These are phyloP conservation scores for Drosophila colorata DNA, from an alignment of 2,888 invertebrate genomes.

Conservation along the genomic window DNA sequence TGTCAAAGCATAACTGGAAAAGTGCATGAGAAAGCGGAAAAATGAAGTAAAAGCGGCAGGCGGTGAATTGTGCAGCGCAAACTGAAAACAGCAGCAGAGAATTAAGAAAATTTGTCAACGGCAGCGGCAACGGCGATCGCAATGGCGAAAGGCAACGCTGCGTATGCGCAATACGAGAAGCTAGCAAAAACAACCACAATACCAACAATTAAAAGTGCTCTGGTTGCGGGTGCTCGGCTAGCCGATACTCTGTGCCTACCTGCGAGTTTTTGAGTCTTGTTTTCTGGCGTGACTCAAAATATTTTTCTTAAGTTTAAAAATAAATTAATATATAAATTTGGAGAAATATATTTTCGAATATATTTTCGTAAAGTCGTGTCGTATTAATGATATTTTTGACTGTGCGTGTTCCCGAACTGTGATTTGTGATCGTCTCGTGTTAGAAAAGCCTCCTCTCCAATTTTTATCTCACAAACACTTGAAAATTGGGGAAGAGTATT, in stretches of 20 bases:
- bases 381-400: too few relatives aligned
- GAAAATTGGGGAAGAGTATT: too few relatives aligned
- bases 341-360: too few relatives aligned
- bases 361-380: too few relatives aligned
- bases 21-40: constrained; percentile 35
- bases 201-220: background rate
- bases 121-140: background rate
- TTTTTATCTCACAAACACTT: too few relatives aligned
- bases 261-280: too few relatives aligned
- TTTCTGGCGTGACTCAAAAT: too few relatives aligned
- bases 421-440: too few relatives aligned
- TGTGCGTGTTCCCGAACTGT: too few relatives aligned
- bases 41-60: constrained; percentile 11
- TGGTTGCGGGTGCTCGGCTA: background rate
- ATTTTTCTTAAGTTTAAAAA: too few relatives aligned
- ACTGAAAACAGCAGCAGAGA: constrained; percentile 7
- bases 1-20: constrained; percentile 48
- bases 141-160: constrained; percentile 24
- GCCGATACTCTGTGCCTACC: background rate
- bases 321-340: too few relatives aligned
- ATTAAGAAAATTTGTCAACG: constrained; percentile 11
- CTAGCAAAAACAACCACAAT: background rate
- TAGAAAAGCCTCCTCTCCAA: too few relatives aligned
- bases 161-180: constrained; percentile 39
- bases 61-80: background rate